Evolutionary conservation across 2,113 vertebrate genomes (phyloP).

Genomic region (Terrapene triunguis): DNA sequence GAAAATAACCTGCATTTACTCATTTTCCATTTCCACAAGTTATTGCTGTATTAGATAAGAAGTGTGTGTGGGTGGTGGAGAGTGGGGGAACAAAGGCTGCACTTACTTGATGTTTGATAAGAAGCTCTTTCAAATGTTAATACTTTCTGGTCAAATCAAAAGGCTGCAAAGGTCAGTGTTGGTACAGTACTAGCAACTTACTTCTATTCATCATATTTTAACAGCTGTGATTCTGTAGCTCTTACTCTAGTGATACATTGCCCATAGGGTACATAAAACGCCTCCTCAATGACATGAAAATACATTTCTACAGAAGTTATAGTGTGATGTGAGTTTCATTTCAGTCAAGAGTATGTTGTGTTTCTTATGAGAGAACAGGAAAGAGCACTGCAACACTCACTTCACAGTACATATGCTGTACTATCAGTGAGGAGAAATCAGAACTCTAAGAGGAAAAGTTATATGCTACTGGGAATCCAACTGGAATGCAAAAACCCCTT

Average conservation of each 20-base stretch:
- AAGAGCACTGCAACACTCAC: background rate
- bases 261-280: background rate
- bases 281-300: background rate
- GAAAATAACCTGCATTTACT: background rate
- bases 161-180: background rate
- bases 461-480: background rate
- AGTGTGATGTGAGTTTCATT: background rate
- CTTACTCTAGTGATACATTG: background rate
- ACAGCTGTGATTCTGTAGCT: background rate
- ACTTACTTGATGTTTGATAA: background rate
- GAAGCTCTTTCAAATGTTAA: background rate
- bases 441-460: background rate
- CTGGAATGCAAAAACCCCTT: background rate
- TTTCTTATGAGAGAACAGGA: background rate
- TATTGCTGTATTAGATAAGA: background rate
- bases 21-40: background rate
- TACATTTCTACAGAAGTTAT: background rate
- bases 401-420: background rate
- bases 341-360: background rate
- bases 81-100: background rate
- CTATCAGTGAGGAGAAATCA: background rate
- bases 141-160: background rate
- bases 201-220: background rate
- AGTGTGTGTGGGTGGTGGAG: accelerated
- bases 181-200: background rate